phyloP scores from a whole-genome alignment of 2,797 vertebrate genomes.

The Lacerta viridis region DNA sequence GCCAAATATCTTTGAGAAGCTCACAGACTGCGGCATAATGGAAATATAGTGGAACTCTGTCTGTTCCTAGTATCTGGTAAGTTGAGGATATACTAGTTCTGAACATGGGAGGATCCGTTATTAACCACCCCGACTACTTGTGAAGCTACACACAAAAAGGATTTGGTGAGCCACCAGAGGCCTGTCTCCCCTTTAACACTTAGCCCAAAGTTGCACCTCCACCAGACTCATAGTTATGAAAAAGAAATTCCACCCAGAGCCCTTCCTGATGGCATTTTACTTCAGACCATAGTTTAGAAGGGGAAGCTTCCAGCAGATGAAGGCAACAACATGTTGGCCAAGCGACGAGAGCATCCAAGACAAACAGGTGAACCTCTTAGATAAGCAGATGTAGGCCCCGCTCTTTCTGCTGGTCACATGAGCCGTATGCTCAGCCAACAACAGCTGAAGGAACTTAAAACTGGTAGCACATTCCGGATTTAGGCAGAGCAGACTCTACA shows the following conservation, averaged over 20 bases:
- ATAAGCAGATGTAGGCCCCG: slow-evolving; percentile 31
- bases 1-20: background rate
- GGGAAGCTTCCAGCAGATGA: slow-evolving; percentile 30
- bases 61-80: background rate
- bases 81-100: background rate
- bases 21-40: background rate
- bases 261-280: slow-evolving; percentile 35
- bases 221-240: background rate
- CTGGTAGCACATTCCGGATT: slow-evolving; percentile 13
- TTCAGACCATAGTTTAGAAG: slow-evolving; percentile 33
- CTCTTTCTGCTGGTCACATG: slow-evolving; percentile 19
- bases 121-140: background rate
- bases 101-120: background rate
- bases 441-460: slow-evolving; percentile 19
- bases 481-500: background rate
- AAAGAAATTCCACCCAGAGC: slow-evolving; percentile 32
- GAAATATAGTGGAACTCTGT: background rate
- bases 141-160: background rate
- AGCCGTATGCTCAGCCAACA: slow-evolving; percentile 3
- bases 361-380: slow-evolving; percentile 41
- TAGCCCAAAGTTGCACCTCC: background rate
- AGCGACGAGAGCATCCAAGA: slow-evolving; percentile 17
- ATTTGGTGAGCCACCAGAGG: background rate
- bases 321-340: slow-evolving; percentile 22
- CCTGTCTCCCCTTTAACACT: background rate